phyloP scores from a whole-genome alignment of 2,797 vertebrate species.

The Australoheros facetus region DNA sequence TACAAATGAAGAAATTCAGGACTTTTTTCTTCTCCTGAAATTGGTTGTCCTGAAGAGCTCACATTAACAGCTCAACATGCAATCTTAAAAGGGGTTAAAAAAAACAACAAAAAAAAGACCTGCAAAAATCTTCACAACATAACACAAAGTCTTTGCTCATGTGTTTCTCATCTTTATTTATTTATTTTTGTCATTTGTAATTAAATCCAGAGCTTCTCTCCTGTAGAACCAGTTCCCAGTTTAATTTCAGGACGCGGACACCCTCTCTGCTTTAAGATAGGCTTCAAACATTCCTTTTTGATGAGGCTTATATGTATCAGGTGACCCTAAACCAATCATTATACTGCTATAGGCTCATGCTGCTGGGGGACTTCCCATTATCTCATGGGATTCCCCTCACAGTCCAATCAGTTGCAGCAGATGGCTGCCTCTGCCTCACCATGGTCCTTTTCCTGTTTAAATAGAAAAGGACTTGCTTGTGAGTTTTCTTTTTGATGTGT shows the following conservation, averaged over 20 bases:
- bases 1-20: not conserved
- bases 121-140: not conserved
- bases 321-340: not conserved
- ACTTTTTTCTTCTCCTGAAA: not conserved
- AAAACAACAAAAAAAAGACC: not conserved
- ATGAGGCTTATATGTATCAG: not conserved
- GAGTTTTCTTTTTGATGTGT: not conserved
- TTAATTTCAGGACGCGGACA: too few relatives aligned
- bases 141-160: too few relatives aligned
- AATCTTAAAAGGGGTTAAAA: not conserved
- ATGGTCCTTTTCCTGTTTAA: not conserved
- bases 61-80: not conserved
- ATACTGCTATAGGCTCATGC: not conserved
- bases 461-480: not conserved
- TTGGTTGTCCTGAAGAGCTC: not conserved
- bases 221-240: too few relatives aligned
- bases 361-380: not conserved
- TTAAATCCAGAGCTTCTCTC: too few relatives aligned
- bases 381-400: too few relatives aligned
- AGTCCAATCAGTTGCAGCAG: not conserved
- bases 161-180: too few relatives aligned
- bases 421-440: not conserved
- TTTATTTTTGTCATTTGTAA: too few relatives aligned
- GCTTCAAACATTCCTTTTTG: not conserved
- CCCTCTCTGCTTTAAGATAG: too few relatives aligned